Evolutionary conservation across 1,140 invertebrate species (phyloP).

Genomic region (Ditylenchus dipsaci): DNA sequence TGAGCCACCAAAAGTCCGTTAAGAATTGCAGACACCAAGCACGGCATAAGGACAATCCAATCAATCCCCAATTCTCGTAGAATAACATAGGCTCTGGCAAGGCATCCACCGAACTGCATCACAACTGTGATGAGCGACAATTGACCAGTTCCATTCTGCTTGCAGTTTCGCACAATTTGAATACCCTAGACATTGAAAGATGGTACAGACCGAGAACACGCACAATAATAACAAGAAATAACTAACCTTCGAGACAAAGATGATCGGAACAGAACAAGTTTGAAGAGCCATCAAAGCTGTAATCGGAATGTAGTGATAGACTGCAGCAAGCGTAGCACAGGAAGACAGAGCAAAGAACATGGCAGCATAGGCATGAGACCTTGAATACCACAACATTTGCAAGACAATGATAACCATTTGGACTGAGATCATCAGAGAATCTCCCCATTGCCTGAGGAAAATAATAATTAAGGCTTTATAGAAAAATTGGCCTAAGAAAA

Average conservation of each 20-base stretch:
- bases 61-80: slow-evolving; percentile 91
- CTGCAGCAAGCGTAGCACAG: slow-evolving; percentile 66
- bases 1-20: slow-evolving; percentile 81
- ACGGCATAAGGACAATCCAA: slow-evolving; percentile 75
- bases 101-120: slow-evolving; percentile 78
- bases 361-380: slow-evolving; percentile 61
- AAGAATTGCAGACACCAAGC: slow-evolving; percentile 71
- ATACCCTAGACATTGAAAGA: slow-evolving; percentile 65
- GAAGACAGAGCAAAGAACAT: slow-evolving; percentile 70
- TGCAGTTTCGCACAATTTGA: slow-evolving; percentile 83
- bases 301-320: slow-evolving; percentile 72
- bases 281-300: slow-evolving; percentile 76
- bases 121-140: slow-evolving; percentile 81
- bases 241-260: slow-evolving; percentile 76
- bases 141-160: slow-evolving; percentile 85
- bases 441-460: slow-evolving; percentile 84
- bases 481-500: neutral
- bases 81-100: slow-evolving; percentile 92
- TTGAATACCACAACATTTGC: slow-evolving; percentile 53
- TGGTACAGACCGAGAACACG: slow-evolving; percentile 3
- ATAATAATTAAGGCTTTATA: no score
- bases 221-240: neutral
- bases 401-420: slow-evolving; percentile 79
- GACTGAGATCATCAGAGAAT: slow-evolving; percentile 78
- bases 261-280: slow-evolving; percentile 79